Evolutionary conservation across 2,888 invertebrate species (phyloP), one percentile per base, ranked within the genome.

Genomic region (Callimorpha dominula): DNA sequence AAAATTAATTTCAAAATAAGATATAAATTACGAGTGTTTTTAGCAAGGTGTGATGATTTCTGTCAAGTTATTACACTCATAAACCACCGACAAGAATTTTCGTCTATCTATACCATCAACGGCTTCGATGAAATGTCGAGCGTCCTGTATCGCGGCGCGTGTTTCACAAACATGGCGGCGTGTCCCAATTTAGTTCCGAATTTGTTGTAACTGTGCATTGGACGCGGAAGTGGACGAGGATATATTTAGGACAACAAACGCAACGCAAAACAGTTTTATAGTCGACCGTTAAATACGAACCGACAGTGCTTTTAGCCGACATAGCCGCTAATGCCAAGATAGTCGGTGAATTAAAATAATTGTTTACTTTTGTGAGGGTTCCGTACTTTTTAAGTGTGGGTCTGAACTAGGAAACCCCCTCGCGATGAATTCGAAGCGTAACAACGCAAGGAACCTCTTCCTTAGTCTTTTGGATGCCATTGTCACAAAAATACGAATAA

Each of bases 141-240:
- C 31, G 63, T 31, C n/a, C 42, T 17, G n/a, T 31, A 42, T 15
- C 9, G n/a, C 64, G 12, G 43, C 20, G 7, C 42, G 43, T 43
- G 43, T 46, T 46, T 5, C 17, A 60, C 31, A 12, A 60, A 60
- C 1, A 60, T 31, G 57, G 57, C 57, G n/a, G 20, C 64, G 64
- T n/a, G 20, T n/a, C 64, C 64, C 42, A 65, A 46, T 65, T 65
- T 20, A 46, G 46, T n/a, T 43, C 64, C n/a, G 11, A 43, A 64
- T 64, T 43, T 42, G 63, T 63, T 20, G 17, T 5, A 43, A 46
- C 46, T 11, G 40, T 43, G 46, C 64, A 20, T 20, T 12, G 12
- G 14, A 65, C 65, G 65, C 65, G 65, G 65, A 65, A 65, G 49
- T 15, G 15, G 31, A 2, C 65, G 20, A n/a, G n/a, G n/a, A n/a